Percentiles rank a stretch among this genome's conserved stretches.
Evolutionary conservation across 2,888 invertebrate species (phyloP).

Genomic region (Amiota minor): DNA sequence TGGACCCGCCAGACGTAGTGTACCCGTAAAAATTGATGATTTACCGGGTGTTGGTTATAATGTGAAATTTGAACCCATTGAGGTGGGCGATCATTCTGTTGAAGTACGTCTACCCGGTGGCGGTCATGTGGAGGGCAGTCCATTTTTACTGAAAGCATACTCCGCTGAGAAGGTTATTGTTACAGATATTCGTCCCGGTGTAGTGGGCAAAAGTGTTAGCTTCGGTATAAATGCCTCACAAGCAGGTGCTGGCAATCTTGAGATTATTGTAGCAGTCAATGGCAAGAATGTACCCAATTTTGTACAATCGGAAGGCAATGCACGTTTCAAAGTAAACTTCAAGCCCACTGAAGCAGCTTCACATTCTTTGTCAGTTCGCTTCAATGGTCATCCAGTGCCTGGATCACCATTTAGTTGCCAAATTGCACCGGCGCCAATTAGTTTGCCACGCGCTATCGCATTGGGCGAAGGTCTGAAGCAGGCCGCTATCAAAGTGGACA

Average conservation of each 20-base stretch:
- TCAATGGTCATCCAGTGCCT: constrained; percentile 84
- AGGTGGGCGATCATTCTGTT: constrained; percentile 95
- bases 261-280: constrained; percentile 97
- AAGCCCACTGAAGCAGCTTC: constrained; percentile 94
- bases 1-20: constrained; percentile 82
- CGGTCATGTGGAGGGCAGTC: constrained; percentile 93
- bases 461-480: constrained; percentile 72
- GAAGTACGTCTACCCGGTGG: constrained; percentile 80
- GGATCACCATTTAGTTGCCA: constrained; percentile 96
- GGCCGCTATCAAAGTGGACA: constrained; percentile 74
- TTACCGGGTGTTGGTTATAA: constrained; percentile 74
- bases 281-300: constrained; percentile 98
- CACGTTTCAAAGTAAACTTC: constrained; percentile 94
- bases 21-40: constrained; percentile 78
- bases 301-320: constrained; percentile 97
- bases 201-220: constrained; percentile 93
- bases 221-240: constrained; percentile 91
- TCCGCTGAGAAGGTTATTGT: constrained; percentile 96
- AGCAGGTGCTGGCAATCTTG: constrained; percentile 95
- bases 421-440: constrained; percentile 77
- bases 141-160: constrained; percentile 95
- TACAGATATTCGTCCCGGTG: constrained; percentile 91
- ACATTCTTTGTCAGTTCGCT: constrained; percentile 91
- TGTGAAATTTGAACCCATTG: constrained; percentile 85
- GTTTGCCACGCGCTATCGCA: constrained; percentile 77